A percentile compares a stretch with the other conserved stretches of the same genome.
These are phyloP conservation scores for Strigamia crassipes DNA, from an alignment of 2,888 invertebrate species.

Conservation along the genomic window DNA sequence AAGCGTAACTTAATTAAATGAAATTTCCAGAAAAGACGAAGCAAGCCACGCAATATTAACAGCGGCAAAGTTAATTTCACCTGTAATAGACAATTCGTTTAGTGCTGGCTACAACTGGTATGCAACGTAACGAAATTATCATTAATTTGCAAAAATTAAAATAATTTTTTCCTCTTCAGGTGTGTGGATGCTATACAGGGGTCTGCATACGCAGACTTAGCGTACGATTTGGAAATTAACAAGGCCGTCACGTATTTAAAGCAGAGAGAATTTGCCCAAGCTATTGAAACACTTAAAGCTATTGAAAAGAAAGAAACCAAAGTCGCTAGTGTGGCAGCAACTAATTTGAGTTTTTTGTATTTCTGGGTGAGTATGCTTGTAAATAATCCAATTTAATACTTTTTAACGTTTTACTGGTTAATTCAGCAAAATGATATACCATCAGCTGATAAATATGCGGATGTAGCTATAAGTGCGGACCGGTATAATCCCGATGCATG, in stretches of 20 bases:
- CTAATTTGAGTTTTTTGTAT: conserved; percentile 83
- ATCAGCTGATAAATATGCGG: conserved; percentile 77
- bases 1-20: not conserved
- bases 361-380: conserved; percentile 67
- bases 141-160: not conserved
- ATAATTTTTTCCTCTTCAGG: not conserved
- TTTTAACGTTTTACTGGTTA: not conserved
- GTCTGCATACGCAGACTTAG: conserved; percentile 80
- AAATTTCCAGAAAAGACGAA: conserved; percentile 65
- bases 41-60: conserved; percentile 82
- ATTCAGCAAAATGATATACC: conserved; percentile 75
- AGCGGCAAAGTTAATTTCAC: conserved; percentile 86
- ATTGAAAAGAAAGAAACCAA: conserved; percentile 85
- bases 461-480: conserved; percentile 73
- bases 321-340: conserved; percentile 81
- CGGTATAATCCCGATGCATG: conserved; percentile 79
- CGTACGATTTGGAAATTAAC: conserved; percentile 86
- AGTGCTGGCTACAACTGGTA: conserved; percentile 66
- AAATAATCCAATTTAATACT: not conserved
- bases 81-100: conserved; percentile 71
- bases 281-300: conserved; percentile 80
- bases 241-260: conserved; percentile 84
- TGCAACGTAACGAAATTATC: conserved; percentile 41
- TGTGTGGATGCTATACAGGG: conserved; percentile 66
- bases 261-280: conserved; percentile 77